Base-by-base conservation (phyloP, 2,113 vertebrate species). In the Taurulus bubalis region DNA sequence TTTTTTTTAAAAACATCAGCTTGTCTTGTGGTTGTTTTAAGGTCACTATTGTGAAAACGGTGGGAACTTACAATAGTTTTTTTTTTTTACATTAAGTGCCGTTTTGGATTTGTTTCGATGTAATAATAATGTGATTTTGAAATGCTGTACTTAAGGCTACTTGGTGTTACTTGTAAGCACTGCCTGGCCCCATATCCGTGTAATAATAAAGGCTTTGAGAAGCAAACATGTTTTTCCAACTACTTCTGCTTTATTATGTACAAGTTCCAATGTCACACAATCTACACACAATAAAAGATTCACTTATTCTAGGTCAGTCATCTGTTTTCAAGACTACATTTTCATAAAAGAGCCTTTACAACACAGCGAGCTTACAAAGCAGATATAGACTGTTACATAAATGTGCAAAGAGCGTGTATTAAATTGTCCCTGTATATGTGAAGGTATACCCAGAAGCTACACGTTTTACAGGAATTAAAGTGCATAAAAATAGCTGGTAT, bases 171-270 rank as follows among this genome's bases (percentile, higher is more conserved):
- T 84, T 91, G 91, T 92, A 88, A 89, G 84, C 90, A 91, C 89
- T 92, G 91, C 88, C 91, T 79, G 82, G 83, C 85, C 89, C 89
- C 90, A 83, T 89, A 86, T 92, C 87, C 90, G 84, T 93, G 85
- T 93, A 88, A 86, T 66, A 93, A 93, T 92, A 94, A 93, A 93
- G 80, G 87, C 85, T 90, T 80, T 79, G 78, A 91, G 74, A 85
- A 91, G 89, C 75, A 86, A 81, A 65, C 42, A 3, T 45, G 8
- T 70, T 85, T 73, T 53, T 77, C 53, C 38, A 7, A 53, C 71
- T 59, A 59, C 26, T 67, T 83, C 10, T 58, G 56, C 22, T 90
- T 92, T 89, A 86, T 86, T 87, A 36, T 36, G 47, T 34, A 58
- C 71, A 83, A 71, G 30, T 75, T 86, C 62, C 79, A 83, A 32